These are phyloP conservation scores for Mus musculus DNA, from an alignment of 2,113 vertebrate species.

Conservation along the genomic window GRCm39 chr6:138712501-138713000, in stretches of 20 bases:
- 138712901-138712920: neutral
- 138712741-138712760: slow-evolving; percentile 76
- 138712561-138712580: slow-evolving; percentile 86
- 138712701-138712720: slow-evolving; percentile 85
- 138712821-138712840: slow-evolving; percentile 27
- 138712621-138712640: neutral
- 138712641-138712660: slow-evolving; percentile 79
- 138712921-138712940: neutral
- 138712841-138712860: slow-evolving; percentile 42
- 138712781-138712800: slow-evolving; percentile 76
- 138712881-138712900: slow-evolving; percentile 29
- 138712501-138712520: slow-evolving; percentile 71
- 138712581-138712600: slow-evolving; percentile 87
- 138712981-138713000: neutral
- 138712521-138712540: slow-evolving; percentile 81
- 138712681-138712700: slow-evolving; percentile 60
- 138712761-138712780: slow-evolving; percentile 85
- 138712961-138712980: neutral
- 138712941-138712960: neutral
- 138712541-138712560: slow-evolving; percentile 79
- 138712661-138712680: slow-evolving; percentile 81
- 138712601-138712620: slow-evolving; percentile 73
- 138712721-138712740: slow-evolving; percentile 74
- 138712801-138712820: slow-evolving; percentile 52
- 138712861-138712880: slow-evolving; percentile 36